Evolutionary conservation across 1,140 invertebrate species (phyloP).

Genomic region (Drosophila elegans): DNA sequence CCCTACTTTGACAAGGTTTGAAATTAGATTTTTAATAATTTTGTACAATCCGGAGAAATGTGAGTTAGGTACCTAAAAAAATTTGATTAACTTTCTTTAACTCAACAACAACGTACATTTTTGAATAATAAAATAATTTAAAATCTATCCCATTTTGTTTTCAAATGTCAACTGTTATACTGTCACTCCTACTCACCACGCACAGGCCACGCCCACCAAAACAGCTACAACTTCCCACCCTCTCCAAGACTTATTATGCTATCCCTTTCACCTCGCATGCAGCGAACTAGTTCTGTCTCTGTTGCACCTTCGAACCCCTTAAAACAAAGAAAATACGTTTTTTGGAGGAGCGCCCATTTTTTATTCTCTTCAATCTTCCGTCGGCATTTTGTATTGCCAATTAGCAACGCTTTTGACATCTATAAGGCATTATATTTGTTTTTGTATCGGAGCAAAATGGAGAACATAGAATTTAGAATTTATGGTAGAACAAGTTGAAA

Average conservation of each 20-base stretch:
- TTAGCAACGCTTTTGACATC: conserved; percentile 1
- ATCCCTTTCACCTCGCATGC: conserved; percentile 24
- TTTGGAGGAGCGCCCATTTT: conserved; percentile 62
- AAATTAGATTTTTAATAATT: no score
- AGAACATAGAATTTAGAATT: not conserved
- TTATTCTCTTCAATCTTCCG: conserved; percentile 41
- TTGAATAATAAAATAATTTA: not conserved
- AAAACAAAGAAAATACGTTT: conserved; percentile 2
- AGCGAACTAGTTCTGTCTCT: not conserved
- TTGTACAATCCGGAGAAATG: no score
- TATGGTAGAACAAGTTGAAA: not conserved
- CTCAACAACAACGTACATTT: not conserved
- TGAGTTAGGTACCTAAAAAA: no score
- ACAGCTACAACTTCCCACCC: not conserved
- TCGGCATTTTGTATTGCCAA: conserved; percentile 72
- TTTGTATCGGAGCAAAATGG: conserved; percentile 25
- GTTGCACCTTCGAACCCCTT: not conserved
- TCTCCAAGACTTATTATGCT: not conserved
- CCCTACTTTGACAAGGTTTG: no score
- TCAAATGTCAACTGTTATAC: conserved; percentile 9
- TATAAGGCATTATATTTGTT: not conserved
- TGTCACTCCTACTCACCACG: conserved; percentile 28
- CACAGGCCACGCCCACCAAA: conserved; percentile 10
- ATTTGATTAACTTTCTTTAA: no score
- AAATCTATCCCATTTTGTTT: not conserved